These are phyloP conservation scores for Neopipo cinnamomea DNA, from an alignment of 2,113 vertebrate species.

Conservation along the genomic window DNA sequence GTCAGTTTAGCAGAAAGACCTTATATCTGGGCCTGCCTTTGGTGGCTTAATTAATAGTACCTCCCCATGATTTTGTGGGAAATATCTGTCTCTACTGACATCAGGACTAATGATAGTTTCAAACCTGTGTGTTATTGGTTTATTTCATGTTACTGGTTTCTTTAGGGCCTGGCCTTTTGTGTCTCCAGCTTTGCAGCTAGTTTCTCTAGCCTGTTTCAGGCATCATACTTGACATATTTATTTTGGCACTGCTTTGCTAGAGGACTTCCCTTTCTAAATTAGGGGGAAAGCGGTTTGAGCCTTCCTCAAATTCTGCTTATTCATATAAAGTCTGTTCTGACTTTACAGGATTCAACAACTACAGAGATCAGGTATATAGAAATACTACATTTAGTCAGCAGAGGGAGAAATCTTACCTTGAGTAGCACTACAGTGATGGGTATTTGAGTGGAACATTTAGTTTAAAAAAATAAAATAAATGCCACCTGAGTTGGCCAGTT, in stretches of 20 bases:
- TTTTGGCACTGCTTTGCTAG: background rate
- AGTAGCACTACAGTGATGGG: background rate
- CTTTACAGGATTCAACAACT: background rate
- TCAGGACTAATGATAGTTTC: background rate
- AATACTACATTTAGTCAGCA: constrained; percentile 8
- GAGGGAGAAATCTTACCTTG: constrained; percentile 30
- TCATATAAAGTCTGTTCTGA: background rate
- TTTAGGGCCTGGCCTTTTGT: background rate
- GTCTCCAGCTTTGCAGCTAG: background rate
- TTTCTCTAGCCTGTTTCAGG: background rate
- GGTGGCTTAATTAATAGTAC: background rate
- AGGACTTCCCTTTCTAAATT: background rate
- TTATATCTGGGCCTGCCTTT: background rate
- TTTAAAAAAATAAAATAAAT: background rate
- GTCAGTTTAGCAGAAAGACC: background rate
- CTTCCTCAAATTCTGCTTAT: background rate
- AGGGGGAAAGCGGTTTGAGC: background rate
- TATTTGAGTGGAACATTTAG: background rate
- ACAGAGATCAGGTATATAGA: background rate
- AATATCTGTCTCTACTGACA: background rate
- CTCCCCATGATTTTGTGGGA: background rate
- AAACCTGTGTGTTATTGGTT: background rate
- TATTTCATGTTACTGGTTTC: background rate
- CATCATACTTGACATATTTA: background rate
- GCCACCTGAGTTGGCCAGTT: background rate